phyloP scores from a whole-genome alignment of 2,888 invertebrate species.

The Aleiodes alternator region DNA sequence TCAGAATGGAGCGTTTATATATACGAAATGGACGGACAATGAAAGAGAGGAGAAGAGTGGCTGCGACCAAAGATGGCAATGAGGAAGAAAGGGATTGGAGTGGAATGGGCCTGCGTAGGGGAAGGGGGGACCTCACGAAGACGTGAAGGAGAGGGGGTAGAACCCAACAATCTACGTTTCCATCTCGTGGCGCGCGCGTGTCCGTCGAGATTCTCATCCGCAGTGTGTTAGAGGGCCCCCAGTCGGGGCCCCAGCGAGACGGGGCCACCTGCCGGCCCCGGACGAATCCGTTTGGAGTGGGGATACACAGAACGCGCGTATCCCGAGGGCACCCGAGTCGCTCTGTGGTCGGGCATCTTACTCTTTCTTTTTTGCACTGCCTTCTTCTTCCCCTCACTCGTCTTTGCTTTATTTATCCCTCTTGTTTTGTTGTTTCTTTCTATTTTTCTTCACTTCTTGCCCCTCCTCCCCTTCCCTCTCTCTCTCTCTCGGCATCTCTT shows the following conservation, averaged over 20 bases:
- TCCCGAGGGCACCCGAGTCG: constrained; percentile 43
- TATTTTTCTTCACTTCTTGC: constrained; percentile 23
- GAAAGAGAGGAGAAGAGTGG: constrained; percentile 48
- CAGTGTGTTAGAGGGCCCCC: constrained; percentile 57
- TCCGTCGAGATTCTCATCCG: constrained; percentile 71
- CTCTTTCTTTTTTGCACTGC: neutral
- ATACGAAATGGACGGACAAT: constrained; percentile 24
- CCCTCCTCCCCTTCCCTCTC: constrained; percentile 26
- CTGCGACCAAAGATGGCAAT: constrained; percentile 57
- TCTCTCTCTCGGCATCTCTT: constrained; percentile 37
- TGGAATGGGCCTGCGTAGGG: constrained; percentile 42
- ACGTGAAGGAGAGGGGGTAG: constrained; percentile 44
- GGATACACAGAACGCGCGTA: constrained; percentile 15
- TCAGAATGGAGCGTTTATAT: constrained; percentile 9
- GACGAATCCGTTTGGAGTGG: constrained; percentile 31
- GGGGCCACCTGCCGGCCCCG: constrained; percentile 69
- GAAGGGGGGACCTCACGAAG: constrained; percentile 52
- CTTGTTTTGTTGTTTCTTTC: neutral
- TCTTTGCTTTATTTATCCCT: constrained; percentile 19
- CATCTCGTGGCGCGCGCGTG: constrained; percentile 74
- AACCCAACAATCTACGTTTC: constrained; percentile 68
- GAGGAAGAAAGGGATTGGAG: constrained; percentile 48
- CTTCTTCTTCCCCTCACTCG: neutral
- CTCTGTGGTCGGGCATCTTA: constrained; percentile 18
- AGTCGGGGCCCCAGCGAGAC: constrained; percentile 64